Percentiles rank a stretch among this genome's conserved stretches.
These are phyloP conservation scores for Cepaea hortensis DNA, from an alignment of 2,888 invertebrate species.

Conservation along the genomic window DNA sequence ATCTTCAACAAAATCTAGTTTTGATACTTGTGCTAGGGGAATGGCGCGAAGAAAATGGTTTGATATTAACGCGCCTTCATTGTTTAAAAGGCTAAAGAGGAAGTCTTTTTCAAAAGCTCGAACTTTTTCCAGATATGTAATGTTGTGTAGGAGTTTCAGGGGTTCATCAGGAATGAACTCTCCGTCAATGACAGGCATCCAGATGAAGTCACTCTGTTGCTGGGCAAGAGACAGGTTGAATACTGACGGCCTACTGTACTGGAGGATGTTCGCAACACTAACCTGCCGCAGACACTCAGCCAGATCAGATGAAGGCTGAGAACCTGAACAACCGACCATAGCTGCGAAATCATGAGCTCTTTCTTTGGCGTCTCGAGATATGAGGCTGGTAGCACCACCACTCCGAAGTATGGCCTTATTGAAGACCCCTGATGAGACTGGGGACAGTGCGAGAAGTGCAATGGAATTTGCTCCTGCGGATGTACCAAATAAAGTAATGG, in stretches of 20 bases:
- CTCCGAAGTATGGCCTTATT: conserved; percentile 41
- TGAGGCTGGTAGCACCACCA: conserved; percentile 21
- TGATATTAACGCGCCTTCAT: conserved; percentile 31
- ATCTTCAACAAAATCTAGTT: not conserved
- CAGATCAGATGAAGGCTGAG: not conserved
- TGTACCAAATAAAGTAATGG: conserved; percentile 49
- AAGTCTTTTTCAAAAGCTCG: conserved; percentile 34
- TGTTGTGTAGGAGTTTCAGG: conserved; percentile 24
- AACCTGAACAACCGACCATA: conserved; percentile 26
- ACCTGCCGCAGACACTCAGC: conserved; percentile 21
- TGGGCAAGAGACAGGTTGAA: conserved; percentile 12
- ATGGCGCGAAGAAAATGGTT: conserved; percentile 29
- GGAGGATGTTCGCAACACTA: not conserved
- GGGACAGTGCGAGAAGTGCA: conserved; percentile 39
- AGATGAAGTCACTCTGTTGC: conserved; percentile 38
- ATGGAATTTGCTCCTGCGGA: conserved; percentile 46
- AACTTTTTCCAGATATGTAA: not conserved
- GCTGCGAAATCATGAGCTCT: conserved; percentile 10
- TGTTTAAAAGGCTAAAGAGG: conserved; percentile 29
- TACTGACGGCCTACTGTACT: conserved; percentile 18
- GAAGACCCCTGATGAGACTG: conserved; percentile 29
- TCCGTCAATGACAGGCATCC: conserved; percentile 38
- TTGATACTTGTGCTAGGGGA: not conserved
- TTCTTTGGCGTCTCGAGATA: conserved; percentile 14
- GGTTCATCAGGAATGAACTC: conserved; percentile 41